These are phyloP conservation scores for Nerophis lumbriciformis DNA, from an alignment of 2,113 vertebrate genomes.

Conservation along the genomic window DNA sequence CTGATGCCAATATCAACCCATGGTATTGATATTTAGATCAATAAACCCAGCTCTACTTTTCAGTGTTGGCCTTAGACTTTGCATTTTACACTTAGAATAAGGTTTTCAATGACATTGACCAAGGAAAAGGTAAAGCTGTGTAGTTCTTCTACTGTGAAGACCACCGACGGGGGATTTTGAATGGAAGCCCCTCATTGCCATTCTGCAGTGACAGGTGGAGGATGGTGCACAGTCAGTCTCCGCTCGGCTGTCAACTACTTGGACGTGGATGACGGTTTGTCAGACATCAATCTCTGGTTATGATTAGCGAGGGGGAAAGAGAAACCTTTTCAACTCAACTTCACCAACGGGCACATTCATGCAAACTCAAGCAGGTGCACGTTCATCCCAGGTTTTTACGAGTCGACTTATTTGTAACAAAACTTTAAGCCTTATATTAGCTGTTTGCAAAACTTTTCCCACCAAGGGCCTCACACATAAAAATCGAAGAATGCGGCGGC, in stretches of 20 bases:
- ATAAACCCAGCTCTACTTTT: too few relatives aligned
- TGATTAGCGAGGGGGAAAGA: constrained; percentile 4
- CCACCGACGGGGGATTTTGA: constrained; percentile 11
- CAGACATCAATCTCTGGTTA: constrained; percentile 6
- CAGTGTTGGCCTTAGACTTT: too few relatives aligned
- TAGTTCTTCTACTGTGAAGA: constrained; percentile 21
- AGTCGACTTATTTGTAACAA: neutral
- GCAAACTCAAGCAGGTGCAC: too few relatives aligned
- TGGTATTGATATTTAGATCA: too few relatives aligned
- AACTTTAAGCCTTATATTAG: too few relatives aligned
- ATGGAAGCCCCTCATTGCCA: constrained; percentile 31
- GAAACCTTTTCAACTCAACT: neutral
- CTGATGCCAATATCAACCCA: too few relatives aligned
- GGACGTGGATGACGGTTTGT: constrained; percentile 26
- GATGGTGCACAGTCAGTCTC: constrained; percentile 36
- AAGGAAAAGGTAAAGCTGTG: constrained; percentile 3
- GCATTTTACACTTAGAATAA: too few relatives aligned
- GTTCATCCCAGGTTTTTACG: too few relatives aligned
- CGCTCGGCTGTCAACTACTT: constrained; percentile 40
- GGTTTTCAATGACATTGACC: neutral
- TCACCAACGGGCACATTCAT: too few relatives aligned
- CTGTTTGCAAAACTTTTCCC: too few relatives aligned
- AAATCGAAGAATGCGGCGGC: too few relatives aligned
- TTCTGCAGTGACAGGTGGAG: constrained; percentile 49
- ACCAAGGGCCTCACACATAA: too few relatives aligned